phyloP scores from a whole-genome alignment of 1,140 invertebrate species.

The Hypsibius dujardini region DNA sequence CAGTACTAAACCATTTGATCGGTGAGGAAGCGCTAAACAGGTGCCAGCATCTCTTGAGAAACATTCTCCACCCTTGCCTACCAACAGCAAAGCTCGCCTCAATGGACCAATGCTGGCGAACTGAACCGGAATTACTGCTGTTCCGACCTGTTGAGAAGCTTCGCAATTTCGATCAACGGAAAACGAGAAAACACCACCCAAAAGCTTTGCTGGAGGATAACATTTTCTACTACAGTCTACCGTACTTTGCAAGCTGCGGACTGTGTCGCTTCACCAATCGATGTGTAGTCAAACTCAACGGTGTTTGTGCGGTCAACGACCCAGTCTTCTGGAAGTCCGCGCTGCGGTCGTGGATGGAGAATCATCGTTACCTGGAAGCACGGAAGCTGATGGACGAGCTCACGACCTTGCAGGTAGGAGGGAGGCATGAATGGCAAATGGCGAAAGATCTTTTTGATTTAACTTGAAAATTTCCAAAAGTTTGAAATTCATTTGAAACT shows the following conservation, averaged over 20 bases:
- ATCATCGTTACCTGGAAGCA: background rate
- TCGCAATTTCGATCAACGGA: background rate
- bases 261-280: background rate
- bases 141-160: background rate
- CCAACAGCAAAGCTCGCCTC: background rate
- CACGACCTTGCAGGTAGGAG: too few species aligned
- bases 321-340: background rate
- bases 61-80: too few species aligned
- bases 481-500: too few species aligned
- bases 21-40: too few species aligned
- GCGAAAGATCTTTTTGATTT: too few species aligned
- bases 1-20: too few species aligned
- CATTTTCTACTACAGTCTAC: background rate
- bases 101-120: background rate
- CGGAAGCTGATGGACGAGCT: conserved; percentile 4
- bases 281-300: conserved; percentile 1
- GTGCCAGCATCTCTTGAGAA: too few species aligned
- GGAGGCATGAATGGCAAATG: too few species aligned
- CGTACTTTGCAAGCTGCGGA: background rate
- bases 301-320: background rate
- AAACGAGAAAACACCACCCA: background rate
- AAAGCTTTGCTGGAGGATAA: background rate
- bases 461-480: too few species aligned
- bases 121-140: background rate
- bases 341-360: background rate